These are phyloP conservation scores for Rhinolophus ferrumequinum DNA, from an alignment of 2,113 vertebrate species.

Conservation along the genomic window DNA sequence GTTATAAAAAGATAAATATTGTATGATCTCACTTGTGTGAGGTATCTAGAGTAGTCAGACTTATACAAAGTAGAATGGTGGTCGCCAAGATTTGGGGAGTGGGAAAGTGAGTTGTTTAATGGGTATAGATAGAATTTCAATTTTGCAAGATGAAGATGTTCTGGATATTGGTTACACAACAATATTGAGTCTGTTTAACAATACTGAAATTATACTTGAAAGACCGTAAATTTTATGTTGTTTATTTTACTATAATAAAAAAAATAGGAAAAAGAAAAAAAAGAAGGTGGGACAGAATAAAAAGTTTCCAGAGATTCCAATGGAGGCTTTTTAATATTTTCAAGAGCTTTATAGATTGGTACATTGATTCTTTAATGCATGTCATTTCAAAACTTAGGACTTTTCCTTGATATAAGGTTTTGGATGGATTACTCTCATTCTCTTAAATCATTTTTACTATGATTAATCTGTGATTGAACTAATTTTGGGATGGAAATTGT, in stretches of 20 bases:
- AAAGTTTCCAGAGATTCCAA: conserved; percentile 1
- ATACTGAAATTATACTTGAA: neutral
- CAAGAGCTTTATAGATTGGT: neutral
- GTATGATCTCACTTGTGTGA: neutral
- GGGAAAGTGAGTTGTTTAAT: neutral
- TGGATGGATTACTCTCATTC: neutral
- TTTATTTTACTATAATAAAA: neutral
- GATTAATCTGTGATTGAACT: neutral
- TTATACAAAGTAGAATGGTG: neutral
- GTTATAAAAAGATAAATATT: neutral
- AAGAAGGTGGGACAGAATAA: neutral
- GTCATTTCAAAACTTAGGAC: neutral
- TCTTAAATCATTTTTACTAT: neutral
- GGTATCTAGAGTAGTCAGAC: neutral
- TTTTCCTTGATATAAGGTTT: neutral
- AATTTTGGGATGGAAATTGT: neutral
- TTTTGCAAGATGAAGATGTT: neutral
- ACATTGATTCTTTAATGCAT: conserved; percentile 11
- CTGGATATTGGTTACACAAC: neutral
- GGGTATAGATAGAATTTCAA: neutral
- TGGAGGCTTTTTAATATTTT: conserved; percentile 9
- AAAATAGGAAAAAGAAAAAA: neutral
- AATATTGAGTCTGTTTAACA: neutral
- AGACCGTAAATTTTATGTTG: neutral
- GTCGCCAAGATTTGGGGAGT: neutral